Percentiles rank a stretch among this genome's conserved stretches.
Conservation (phyloP, 2,888 invertebrate genomes). For the Pseudococcus jackbeardsleyi region DNA sequence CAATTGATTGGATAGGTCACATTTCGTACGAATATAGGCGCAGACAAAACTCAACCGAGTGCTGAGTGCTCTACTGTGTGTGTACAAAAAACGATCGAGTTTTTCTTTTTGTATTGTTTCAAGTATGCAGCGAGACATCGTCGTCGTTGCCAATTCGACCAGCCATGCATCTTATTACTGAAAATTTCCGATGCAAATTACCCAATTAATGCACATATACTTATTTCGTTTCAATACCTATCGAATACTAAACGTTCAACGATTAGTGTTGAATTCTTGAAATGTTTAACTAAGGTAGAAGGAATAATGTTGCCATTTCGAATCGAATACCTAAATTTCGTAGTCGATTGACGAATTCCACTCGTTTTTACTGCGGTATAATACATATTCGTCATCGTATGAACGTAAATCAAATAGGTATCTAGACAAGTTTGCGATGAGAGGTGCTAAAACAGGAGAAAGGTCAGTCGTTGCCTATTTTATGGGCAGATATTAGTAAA, state of each 20-base stretch:
- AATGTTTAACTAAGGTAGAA: not conserved
- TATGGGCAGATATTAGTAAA: too few relatives aligned
- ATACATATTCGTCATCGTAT: too few relatives aligned
- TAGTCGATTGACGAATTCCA: not conserved
- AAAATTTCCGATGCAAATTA: constrained; percentile 19
- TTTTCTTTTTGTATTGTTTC: not conserved
- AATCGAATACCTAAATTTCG: not conserved
- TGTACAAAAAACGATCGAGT: too few relatives aligned
- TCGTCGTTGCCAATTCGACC: not conserved
- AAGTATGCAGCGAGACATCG: not conserved
- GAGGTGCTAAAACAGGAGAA: too few relatives aligned
- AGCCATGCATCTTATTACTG: not conserved
- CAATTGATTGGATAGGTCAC: not conserved
- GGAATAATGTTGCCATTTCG: not conserved
- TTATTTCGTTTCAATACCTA: not conserved
- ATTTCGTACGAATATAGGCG: not conserved
- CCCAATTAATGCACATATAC: constrained; percentile 26
- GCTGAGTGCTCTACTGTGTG: too few relatives aligned
- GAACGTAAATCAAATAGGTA: too few relatives aligned
- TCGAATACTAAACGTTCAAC: not conserved
- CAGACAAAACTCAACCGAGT: not conserved
- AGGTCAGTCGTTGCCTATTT: too few relatives aligned
- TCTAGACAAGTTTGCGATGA: too few relatives aligned
- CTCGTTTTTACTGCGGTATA: not conserved
- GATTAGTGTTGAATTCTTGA: not conserved